Base-by-base conservation (phyloP, 2,113 vertebrate species). In the Zapus hudsonius region DNA sequence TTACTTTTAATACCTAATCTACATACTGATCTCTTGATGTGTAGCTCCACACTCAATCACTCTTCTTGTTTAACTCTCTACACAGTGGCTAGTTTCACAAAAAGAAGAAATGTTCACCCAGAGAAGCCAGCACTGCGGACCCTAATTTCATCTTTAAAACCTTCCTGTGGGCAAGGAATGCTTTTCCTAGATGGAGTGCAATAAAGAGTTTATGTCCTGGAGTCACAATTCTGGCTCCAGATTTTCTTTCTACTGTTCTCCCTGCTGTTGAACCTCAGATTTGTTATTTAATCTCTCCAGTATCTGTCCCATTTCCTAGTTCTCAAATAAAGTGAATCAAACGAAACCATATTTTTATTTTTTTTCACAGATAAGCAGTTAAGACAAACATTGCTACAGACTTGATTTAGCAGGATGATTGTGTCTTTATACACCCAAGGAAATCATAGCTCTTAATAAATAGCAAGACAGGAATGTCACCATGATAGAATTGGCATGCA, bases 281-380 rank as follows among this genome's bases (percentile, higher is more conserved):
- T 73, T 36, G 22, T 69, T 31, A 55, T 9, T 74, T 82, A 59
- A 84, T 83, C 29, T 88, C 36, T 67, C 3, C 33, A 52, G 4
- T 61, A 22, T 12, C 12, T 40, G 13, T 4, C 3, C 11, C 33
- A 64, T 19, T 17, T 3, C 22, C 13, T 36, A 1, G 1, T 29
- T 17, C 12, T 12, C n/a, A 42, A 38, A 44, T 44, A 52, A 69
- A 16, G 4, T 29, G 2, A 42, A 0, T 31, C 55, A 42, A 9
- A 42, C 7, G 36, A 31, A 67, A 40, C 52, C 33, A 25, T 15
- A 23, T 2, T 15, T 17, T 47, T 47, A 47, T 47, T 61, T 73
- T 36, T 33, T 63, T 87, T n/a, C 36, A 40, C n/a, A 33, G 38
- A 31, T 4, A 3, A 69, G 20, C 11, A 6, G 10, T 33, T 31